These are phyloP conservation scores for Paragorgia papillata DNA, from an alignment of 92 coral and sea anemone genomes.

Conservation along the genomic window DNA sequence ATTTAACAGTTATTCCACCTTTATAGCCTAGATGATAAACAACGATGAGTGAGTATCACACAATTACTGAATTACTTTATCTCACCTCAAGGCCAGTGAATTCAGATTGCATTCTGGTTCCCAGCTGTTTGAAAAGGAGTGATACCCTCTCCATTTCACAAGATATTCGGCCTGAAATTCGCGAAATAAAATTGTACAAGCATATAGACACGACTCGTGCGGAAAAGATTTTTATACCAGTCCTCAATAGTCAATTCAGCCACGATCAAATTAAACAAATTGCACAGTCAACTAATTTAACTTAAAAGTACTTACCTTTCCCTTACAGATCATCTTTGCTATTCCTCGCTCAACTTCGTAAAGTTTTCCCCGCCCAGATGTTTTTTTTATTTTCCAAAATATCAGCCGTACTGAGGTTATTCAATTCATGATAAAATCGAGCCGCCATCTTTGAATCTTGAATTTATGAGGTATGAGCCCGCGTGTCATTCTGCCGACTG, in stretches of 20 bases:
- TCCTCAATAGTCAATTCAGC: too few relatives aligned
- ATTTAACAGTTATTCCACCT: too few relatives aligned
- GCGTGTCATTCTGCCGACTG: slow-evolving; percentile 9
- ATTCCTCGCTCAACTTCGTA: neutral
- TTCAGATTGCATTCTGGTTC: slow-evolving; percentile 1
- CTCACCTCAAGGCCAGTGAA: slow-evolving; percentile 25
- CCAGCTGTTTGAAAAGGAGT: slow-evolving; percentile 6
- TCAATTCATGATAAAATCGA: neutral
- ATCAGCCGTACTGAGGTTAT: slow-evolving; percentile 1
- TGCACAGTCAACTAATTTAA: neutral
- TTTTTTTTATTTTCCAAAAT: neutral
- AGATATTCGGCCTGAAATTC: slow-evolving; percentile 5
- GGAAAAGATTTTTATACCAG: too few relatives aligned
- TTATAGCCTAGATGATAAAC: too few relatives aligned
- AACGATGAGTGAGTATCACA: neutral
- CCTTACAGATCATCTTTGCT: slow-evolving; percentile 4
- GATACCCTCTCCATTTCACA: neutral
- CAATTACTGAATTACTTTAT: neutral
- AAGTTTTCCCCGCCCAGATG: neutral
- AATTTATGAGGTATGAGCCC: too few relatives aligned
- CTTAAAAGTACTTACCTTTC: slow-evolving; percentile 1
- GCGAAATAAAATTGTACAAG: too few relatives aligned
- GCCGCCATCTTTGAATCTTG: slow-evolving; percentile 1
- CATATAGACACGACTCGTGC: too few relatives aligned
- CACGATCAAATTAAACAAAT: too few relatives aligned